Evolutionary conservation across 2,888 invertebrate genomes (phyloP).

Genomic region (Gastrophysa polygoni): DNA sequence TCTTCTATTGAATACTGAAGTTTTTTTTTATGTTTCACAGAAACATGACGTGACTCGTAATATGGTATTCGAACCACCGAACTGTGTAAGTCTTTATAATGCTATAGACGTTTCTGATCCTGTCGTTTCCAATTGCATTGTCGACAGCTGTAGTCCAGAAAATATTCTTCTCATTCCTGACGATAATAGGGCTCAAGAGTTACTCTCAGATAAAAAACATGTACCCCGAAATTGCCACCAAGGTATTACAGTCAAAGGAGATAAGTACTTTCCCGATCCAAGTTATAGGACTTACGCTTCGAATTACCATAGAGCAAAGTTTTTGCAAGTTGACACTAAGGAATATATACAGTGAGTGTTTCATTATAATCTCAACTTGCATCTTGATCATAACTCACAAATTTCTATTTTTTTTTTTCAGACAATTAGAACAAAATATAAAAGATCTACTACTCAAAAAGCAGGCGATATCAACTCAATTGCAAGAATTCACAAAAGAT

Average conservation of each 20-base stretch:
- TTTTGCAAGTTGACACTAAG: constrained; percentile 70
- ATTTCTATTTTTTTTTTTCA: constrained; percentile 20
- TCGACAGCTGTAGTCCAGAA: constrained; percentile 80
- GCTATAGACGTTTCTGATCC: constrained; percentile 76
- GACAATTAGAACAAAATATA: constrained; percentile 40
- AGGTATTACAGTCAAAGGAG: constrained; percentile 70
- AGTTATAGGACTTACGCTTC: constrained; percentile 77
- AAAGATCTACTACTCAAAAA: constrained; percentile 50
- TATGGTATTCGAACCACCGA: constrained; percentile 57
- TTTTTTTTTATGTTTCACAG: constrained; percentile 43
- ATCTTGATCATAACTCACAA: neutral
- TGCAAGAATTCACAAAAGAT: constrained; percentile 45
- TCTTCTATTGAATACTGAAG: constrained; percentile 7
- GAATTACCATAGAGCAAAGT: constrained; percentile 61
- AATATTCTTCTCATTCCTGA: constrained; percentile 76
- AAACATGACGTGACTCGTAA: constrained; percentile 59
- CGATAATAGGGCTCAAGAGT: constrained; percentile 69
- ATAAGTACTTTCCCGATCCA: constrained; percentile 77
- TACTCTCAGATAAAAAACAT: constrained; percentile 68
- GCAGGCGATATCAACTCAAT: constrained; percentile 41
- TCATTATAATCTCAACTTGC: neutral
- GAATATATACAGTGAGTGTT: constrained; percentile 65
- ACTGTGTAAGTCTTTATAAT: constrained; percentile 67
- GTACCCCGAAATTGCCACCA: constrained; percentile 73
- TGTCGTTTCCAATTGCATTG: constrained; percentile 81